Evolutionary conservation across 2,113 vertebrate species (phyloP), one percentile per base, ranked within the genome.

Genomic region (Crotophaga sulcirostris): DNA sequence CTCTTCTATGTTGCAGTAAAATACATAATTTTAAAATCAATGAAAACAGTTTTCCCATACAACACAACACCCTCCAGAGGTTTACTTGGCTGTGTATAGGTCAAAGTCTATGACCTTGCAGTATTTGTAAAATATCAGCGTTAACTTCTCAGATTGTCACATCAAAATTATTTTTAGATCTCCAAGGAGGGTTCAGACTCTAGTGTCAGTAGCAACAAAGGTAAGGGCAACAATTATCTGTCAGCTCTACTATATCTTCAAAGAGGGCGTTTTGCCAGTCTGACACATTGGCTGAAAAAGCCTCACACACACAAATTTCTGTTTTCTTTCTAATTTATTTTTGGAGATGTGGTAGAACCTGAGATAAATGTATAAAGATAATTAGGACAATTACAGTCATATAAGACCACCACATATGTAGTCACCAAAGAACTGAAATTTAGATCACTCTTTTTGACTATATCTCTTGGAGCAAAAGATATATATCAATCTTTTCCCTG

Each of bases 121-220:
- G 97, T 97, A 97, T 97, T 98, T 92, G 87, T 96, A 95, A 97
- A 96, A 93, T 96, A 96, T 90, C 70, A 89, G 52, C 78, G 81
- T 93, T 96, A 96, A 97, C 95, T 98, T 97, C 92, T 96, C 92
- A 87, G 84, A 95, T 82, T 97, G 94, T 98, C 97, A 97, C 95
- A 96, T 96, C 77, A 97, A 98, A 98, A 98, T 98, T 98, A 96
- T 96, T 98, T 98, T 98, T 94, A 94, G 33, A 78, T 97, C 97
- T 98, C 97, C 81, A 91, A 98, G 97, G 98, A 97, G 78, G 83
- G 74, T 96, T 97, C 91, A 95, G 60, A 83, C 28, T 97, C 83
- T 93, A 93, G 96, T 97, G 97, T 97, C 93, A 96, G 96, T 84
- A 96, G 95, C 94, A 97, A 95, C 94, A 94, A 97, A 97, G 94